Evolutionary conservation across 2,888 invertebrate genomes (phyloP).

Genomic region (Pandemis heparana): DNA sequence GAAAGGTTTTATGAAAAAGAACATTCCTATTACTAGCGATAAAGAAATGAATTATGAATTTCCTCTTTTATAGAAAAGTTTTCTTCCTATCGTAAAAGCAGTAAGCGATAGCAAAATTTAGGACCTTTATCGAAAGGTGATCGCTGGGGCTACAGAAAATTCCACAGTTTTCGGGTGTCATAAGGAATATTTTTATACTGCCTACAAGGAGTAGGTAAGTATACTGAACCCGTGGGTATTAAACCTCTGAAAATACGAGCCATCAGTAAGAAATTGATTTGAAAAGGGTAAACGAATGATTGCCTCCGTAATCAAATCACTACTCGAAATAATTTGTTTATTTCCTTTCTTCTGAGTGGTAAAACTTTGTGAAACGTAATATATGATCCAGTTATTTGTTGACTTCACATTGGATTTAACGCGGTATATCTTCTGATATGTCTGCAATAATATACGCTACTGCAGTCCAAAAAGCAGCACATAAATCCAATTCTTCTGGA

Average conservation of each 20-base stretch:
- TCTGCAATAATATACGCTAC: slow-evolving; percentile 92
- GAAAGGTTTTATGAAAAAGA: background rate
- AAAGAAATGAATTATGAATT: slow-evolving; percentile 19
- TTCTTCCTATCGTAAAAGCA: slow-evolving; percentile 62
- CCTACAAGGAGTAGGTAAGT: slow-evolving; percentile 5
- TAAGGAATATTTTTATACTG: slow-evolving; percentile 31
- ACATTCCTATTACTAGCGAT: background rate
- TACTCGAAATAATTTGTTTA: background rate
- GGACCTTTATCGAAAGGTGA: slow-evolving; percentile 64
- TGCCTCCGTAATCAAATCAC: slow-evolving; percentile 4
- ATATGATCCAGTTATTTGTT: slow-evolving; percentile 4
- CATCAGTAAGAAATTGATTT: background rate
- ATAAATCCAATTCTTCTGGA: slow-evolving; percentile 88
- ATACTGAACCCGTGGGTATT: slow-evolving; percentile 2
- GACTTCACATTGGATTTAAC: slow-evolving; percentile 53
- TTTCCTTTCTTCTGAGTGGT: background rate
- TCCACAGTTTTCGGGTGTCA: slow-evolving; percentile 49
- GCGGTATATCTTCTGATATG: slow-evolving; percentile 88
- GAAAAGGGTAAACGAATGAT: slow-evolving; percentile 12
- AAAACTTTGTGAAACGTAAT: background rate
- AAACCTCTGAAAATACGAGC: background rate
- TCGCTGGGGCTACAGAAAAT: slow-evolving; percentile 58
- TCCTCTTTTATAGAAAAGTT: slow-evolving; percentile 47
- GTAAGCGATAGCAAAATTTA: slow-evolving; percentile 69
- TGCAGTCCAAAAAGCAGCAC: slow-evolving; percentile 92